A percentile compares a stretch with the other conserved stretches of the same genome.
Conservation (phyloP, 2,888 invertebrate species). For the Sycophila texana region DNA sequence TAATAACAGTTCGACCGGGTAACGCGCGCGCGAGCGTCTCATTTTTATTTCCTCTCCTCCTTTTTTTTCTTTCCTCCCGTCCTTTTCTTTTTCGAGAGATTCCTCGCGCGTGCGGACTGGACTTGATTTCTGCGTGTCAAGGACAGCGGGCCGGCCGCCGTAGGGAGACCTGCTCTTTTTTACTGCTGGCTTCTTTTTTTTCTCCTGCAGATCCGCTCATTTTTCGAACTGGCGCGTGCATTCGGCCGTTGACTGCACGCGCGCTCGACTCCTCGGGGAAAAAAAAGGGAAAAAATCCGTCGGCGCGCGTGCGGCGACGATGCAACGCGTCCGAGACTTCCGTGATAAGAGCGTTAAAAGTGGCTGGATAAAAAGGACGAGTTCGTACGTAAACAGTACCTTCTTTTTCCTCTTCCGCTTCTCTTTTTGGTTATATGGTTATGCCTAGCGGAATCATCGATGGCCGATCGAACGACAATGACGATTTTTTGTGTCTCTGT, state of each 20-base stretch:
- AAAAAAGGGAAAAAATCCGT: background rate
- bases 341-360: background rate
- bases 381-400: background rate
- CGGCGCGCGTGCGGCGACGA: background rate
- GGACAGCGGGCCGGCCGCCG: conserved; percentile 62
- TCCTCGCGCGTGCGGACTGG: conserved; percentile 56
- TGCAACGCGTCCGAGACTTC: conserved; percentile 4
- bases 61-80: background rate
- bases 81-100: conserved; percentile 30
- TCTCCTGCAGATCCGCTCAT: background rate
- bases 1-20: conserved; percentile 28
- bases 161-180: conserved; percentile 28
- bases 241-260: conserved; percentile 41
- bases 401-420: conserved; percentile 12
- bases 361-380: no score
- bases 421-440: no score
- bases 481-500: background rate
- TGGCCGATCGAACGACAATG: background rate
- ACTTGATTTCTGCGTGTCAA: conserved; percentile 71
- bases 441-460: conserved; percentile 24
- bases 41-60: background rate
- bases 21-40: conserved; percentile 12
- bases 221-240: background rate
- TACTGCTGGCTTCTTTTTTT: conserved; percentile 7
- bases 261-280: background rate